phyloP scores from a whole-genome alignment of 1,140 invertebrate genomes.

The Tetramorium parvispinum region DNA sequence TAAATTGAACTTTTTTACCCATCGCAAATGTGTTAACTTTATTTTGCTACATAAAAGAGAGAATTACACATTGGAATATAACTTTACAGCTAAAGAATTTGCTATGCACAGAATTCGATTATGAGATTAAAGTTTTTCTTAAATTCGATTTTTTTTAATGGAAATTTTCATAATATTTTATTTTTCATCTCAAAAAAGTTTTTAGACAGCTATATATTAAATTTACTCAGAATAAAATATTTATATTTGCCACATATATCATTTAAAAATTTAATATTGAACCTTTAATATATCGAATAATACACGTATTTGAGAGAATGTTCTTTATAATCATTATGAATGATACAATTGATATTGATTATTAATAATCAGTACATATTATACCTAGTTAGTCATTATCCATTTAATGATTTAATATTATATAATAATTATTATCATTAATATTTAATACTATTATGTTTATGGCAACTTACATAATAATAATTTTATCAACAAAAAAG shows the following conservation, averaged over 20 bases:
- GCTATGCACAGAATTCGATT: background rate
- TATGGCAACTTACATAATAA: background rate
- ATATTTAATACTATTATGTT: constrained; percentile 15
- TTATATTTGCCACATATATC: background rate
- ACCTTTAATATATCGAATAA: background rate
- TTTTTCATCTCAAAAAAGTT: background rate
- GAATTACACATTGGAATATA: background rate
- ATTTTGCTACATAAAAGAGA: constrained; percentile 12
- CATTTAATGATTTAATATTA: constrained; percentile 22
- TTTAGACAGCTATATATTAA: background rate
- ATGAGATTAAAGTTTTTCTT: constrained; percentile 10
- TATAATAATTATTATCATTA: constrained; percentile 36
- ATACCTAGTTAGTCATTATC: constrained; percentile 10
- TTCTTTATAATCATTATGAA: background rate
- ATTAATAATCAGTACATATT: background rate
- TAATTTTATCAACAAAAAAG: background rate
- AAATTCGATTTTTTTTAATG: background rate
- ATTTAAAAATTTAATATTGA: background rate
- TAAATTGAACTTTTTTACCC: constrained; percentile 54
- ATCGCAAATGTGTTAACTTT: background rate
- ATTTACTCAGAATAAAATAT: background rate
- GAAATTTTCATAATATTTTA: background rate
- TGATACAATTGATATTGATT: constrained; percentile 19
- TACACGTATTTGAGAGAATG: background rate
- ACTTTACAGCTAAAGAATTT: background rate